phyloP scores from a whole-genome alignment of 2,888 invertebrate species.

The Patella depressa region DNA sequence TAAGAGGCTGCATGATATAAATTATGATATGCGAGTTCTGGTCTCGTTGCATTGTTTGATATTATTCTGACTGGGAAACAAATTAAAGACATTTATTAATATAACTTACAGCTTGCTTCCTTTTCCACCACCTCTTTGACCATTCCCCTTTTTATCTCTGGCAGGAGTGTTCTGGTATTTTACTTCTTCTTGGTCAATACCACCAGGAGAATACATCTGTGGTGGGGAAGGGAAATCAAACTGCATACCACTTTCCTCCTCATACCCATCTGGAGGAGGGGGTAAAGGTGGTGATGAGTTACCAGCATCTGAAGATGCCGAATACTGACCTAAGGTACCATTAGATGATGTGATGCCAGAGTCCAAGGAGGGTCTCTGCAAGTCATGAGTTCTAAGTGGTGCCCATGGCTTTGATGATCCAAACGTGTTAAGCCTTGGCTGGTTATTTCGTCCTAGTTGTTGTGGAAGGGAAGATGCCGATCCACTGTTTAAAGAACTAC shows the following conservation, averaged over 20 bases:
- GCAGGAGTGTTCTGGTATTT: constrained; percentile 13
- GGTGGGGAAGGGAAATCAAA: constrained; percentile 43
- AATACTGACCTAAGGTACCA: neutral
- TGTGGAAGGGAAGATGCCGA: too few species aligned
- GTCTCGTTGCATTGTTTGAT: too few species aligned
- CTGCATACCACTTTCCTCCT: constrained; percentile 20
- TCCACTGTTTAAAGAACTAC: too few species aligned
- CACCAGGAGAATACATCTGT: constrained; percentile 11
- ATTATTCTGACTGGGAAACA: too few species aligned
- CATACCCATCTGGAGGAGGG: constrained; percentile 29
- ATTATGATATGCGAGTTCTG: too few species aligned
- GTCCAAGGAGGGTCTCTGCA: neutral
- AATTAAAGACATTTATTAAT: too few species aligned
- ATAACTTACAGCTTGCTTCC: constrained; percentile 4
- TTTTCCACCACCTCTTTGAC: constrained; percentile 14
- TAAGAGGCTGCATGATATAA: too few species aligned
- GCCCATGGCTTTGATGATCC: neutral
- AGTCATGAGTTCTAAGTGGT: neutral
- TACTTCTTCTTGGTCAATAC: constrained; percentile 1
- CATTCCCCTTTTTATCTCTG: neutral
- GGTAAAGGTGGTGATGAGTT: constrained; percentile 30
- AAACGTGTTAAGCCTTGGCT: neutral
- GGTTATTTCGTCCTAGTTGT: neutral
- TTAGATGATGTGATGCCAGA: constrained; percentile 2
- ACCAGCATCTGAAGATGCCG: constrained; percentile 23